These are phyloP conservation scores for Paraplagusia blochii DNA, from an alignment of 2,113 vertebrate species.

Conservation along the genomic window DNA sequence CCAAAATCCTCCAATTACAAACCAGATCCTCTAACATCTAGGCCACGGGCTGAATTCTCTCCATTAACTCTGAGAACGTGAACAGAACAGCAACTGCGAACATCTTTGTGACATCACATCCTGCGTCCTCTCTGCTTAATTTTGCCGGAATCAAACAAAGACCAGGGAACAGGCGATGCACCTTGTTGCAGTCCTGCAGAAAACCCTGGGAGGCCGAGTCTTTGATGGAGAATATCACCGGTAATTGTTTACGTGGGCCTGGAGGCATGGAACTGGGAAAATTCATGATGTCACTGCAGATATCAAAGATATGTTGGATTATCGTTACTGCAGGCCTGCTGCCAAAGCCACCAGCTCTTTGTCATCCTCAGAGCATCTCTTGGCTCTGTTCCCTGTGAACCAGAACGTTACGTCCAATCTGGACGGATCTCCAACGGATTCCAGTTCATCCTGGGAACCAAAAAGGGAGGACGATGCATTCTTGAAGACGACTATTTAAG, in stretches of 20 bases:
- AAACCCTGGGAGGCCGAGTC: slow-evolving; percentile 32
- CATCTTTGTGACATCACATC: too few relatives aligned
- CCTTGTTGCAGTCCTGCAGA: slow-evolving; percentile 31
- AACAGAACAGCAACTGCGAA: too few relatives aligned
- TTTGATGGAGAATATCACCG: slow-evolving; percentile 57
- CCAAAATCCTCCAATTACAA: too few relatives aligned
- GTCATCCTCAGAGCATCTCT: slow-evolving; percentile 27
- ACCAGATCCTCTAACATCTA: too few relatives aligned
- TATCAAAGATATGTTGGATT: slow-evolving; percentile 53
- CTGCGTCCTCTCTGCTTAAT: slow-evolving; percentile 9
- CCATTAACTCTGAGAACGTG: too few relatives aligned
- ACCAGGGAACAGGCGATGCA: slow-evolving; percentile 12
- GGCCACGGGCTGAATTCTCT: too few relatives aligned
- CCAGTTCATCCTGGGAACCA: too few relatives aligned
- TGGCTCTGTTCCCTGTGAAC: slow-evolving; percentile 24
- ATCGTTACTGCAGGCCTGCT: slow-evolving; percentile 42
- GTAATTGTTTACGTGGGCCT: slow-evolving; percentile 40
- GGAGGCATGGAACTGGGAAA: slow-evolving; percentile 37
- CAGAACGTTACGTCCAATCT: too few relatives aligned
- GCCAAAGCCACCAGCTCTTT: slow-evolving; percentile 37
- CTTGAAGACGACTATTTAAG: slow-evolving; percentile 8
- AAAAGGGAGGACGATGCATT: not conserved
- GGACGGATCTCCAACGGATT: too few relatives aligned
- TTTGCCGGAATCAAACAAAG: slow-evolving; percentile 8
- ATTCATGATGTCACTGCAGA: slow-evolving; percentile 47